Evolutionary conservation across 30 jellyfish, hydroid and myxozoan species (phyloP), one percentile per base, ranked within the genome.

Genomic region (Hydractinia symbiolongicarpus): DNA sequence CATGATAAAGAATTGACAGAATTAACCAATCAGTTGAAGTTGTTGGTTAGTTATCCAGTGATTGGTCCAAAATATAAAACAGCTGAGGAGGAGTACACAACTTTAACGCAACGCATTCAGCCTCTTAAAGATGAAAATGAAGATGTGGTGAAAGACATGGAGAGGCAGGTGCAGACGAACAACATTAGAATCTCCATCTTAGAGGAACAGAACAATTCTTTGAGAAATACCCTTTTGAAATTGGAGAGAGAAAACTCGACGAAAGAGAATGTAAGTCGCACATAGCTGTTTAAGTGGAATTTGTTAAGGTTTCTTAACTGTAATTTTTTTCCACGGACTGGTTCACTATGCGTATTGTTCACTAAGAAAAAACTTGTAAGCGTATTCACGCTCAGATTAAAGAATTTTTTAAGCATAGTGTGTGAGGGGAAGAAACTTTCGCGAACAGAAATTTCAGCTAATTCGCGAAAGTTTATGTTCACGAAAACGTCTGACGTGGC

Each of bases 1-100:
- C 44, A 0, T 30, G 44, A 30, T 64, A 64, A 75, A 72, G 52
- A 54, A 9, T 85, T 74, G 62, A 53, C 76, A n/a, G 76, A 72
- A 21, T 81, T 5, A 20, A 49, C 86, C 8, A 79, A 53, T 55
- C 57, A 85, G 62, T 53, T 67, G 21, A 81, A 83, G 0, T 61
- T 90, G 21, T 56, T 90, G 50, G 85, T 88, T 61, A 79, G 89
- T 69, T 90, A 79, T 55, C 97, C 97, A 6, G 95, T 90, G 62
- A 44, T 85, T 4, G 90, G 88, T 49, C 77, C 54, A 9, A 79
- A 77, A 30, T 77, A 54, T 8, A 52, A 77, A 77, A 5, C 19
- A 5, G 85, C 50, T 50, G 85, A 77, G 40, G 40, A 53, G n/a
- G 79, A 58, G 7, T 77, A 77, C 50, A 61, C 13, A 4, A 9